A percentile compares a stretch with the other conserved stretches of the same genome.
Evolutionary conservation across 2,888 invertebrate genomes (phyloP).

Genomic region (Geotrupes spiniger): DNA sequence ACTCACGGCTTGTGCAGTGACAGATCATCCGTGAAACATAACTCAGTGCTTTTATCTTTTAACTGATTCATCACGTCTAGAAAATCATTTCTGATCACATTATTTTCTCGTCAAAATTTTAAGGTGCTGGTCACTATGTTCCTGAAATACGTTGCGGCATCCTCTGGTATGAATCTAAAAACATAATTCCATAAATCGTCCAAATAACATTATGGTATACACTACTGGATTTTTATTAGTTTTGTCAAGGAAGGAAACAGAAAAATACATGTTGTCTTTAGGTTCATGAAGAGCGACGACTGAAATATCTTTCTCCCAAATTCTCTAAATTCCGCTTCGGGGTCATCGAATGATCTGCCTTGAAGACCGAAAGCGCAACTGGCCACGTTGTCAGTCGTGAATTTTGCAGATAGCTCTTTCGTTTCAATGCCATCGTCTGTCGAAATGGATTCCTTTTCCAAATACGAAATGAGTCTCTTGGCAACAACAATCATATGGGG

Average conservation of each 20-base stretch:
- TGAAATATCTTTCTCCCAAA: constrained; percentile 37
- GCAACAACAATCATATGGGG: no score
- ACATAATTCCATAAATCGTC: background rate
- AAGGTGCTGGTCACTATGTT: constrained; percentile 40
- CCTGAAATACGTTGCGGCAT: constrained; percentile 39
- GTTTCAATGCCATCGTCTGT: constrained; percentile 35
- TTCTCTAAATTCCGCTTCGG: constrained; percentile 34
- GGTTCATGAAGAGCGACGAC: constrained; percentile 23
- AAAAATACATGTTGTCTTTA: background rate
- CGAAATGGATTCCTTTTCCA: no score
- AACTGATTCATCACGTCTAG: constrained; percentile 41
- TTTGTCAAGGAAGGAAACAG: background rate
- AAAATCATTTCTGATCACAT: constrained; percentile 47
- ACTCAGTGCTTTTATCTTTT: constrained; percentile 34
- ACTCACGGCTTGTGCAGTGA: constrained; percentile 43
- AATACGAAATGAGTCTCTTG: no score
- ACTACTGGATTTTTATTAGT: background rate
- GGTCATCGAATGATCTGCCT: constrained; percentile 40
- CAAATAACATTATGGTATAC: background rate
- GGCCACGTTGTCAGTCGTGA: constrained; percentile 46
- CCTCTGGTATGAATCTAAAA: constrained; percentile 27
- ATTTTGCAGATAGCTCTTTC: constrained; percentile 45
- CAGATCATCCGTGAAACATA: constrained; percentile 24
- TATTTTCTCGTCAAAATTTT: constrained; percentile 42
- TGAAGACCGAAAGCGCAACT: constrained; percentile 47